Evolutionary conservation across 2,888 invertebrate genomes (phyloP).

Genomic region (Auanema freiburgensis): DNA sequence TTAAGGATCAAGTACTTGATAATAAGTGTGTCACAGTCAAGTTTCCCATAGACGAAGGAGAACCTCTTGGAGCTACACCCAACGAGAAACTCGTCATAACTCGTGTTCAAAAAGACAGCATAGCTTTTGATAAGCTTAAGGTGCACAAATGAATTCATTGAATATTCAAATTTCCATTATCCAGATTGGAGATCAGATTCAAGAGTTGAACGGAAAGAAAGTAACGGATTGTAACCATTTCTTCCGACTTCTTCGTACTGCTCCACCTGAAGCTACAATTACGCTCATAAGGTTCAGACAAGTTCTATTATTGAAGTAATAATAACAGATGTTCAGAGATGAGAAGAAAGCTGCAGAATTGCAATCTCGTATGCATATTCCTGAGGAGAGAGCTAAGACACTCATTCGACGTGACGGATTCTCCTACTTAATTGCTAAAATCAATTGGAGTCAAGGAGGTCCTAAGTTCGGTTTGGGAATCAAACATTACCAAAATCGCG

Average conservation of each 20-base stretch:
- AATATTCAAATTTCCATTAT: neutral
- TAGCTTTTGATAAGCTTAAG: no score
- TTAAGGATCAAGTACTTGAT: no score
- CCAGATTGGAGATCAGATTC: slow-evolving; percentile 53
- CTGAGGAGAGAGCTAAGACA: slow-evolving; percentile 49
- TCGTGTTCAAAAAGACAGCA: no score
- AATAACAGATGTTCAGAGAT: slow-evolving; percentile 11
- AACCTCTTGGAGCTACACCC: no score
- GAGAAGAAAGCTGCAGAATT: slow-evolving; percentile 37
- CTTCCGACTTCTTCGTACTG: slow-evolving; percentile 50
- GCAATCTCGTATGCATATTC: slow-evolving; percentile 47
- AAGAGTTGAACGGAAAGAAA: slow-evolving; percentile 40
- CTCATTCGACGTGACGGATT: slow-evolving; percentile 55
- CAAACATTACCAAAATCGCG: slow-evolving; percentile 57
- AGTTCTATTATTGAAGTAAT: no score
- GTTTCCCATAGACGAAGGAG: no score
- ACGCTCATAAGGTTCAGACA: no score
- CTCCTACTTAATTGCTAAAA: slow-evolving; percentile 31
- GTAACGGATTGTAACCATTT: slow-evolving; percentile 47
- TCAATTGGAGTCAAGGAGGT: slow-evolving; percentile 24
- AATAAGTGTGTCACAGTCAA: no score
- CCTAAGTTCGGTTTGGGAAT: slow-evolving; percentile 56
- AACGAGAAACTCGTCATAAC: no score
- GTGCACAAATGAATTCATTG: no score
- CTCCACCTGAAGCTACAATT: slow-evolving; percentile 36